Evolutionary conservation across 2,888 invertebrate genomes (phyloP).

Genomic region (Phengaris arion): DNA sequence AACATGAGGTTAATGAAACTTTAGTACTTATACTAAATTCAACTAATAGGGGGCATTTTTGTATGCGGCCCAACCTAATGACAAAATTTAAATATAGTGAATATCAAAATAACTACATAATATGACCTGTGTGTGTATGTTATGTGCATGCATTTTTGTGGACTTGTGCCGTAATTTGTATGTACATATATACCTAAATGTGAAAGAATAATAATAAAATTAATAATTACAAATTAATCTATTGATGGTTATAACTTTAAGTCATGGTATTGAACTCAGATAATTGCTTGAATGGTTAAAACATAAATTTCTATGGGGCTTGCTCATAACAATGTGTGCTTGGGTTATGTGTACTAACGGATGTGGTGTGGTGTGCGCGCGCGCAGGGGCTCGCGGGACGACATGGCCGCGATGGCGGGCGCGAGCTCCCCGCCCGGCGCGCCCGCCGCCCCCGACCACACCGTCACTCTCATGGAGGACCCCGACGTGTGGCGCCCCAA

Average conservation of each 20-base stretch:
- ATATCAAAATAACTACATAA: background rate
- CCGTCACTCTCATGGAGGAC: conserved; percentile 93
- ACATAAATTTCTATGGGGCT: conserved; percentile 6
- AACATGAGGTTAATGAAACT: background rate
- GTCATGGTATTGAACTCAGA: background rate
- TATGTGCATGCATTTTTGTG: background rate
- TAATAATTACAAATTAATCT: background rate
- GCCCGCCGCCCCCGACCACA: conserved; percentile 77
- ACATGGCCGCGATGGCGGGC: conserved; percentile 89
- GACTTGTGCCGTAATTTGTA: conserved; percentile 9
- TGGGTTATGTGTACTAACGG: conserved; percentile 33
- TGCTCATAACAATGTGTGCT: conserved; percentile 25
- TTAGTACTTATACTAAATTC: background rate
- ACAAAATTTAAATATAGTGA: background rate
- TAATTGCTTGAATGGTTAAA: background rate
- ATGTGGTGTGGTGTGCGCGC: conserved; percentile 37
- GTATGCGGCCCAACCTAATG: background rate
- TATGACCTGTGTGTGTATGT: background rate
- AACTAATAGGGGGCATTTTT: background rate
- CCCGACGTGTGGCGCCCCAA: conserved; percentile 96
- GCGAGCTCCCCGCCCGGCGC: conserved; percentile 81
- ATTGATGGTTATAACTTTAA: background rate
- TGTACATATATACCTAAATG: conserved; percentile 6
- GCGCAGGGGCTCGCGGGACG: conserved; percentile 88
- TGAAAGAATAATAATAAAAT: background rate